Evolutionary conservation across 2,888 invertebrate genomes (phyloP), one percentile per base, ranked within the genome.

Genomic region (Priocnemis perturbator): DNA sequence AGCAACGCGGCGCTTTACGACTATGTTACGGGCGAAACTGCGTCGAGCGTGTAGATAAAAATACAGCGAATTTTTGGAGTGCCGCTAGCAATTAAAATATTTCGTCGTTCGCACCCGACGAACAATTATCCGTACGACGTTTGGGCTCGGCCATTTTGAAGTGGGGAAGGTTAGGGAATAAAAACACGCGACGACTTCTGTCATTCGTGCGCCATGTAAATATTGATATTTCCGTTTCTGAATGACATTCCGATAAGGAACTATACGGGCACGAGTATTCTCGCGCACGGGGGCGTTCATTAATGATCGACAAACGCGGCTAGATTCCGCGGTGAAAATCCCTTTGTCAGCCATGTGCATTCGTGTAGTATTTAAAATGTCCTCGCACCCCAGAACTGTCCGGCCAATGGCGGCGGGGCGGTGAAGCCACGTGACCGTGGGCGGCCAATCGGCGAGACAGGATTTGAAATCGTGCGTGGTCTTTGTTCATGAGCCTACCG

Each of bases 401-500:
- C 53, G 48, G 52, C 92, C 91, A 92, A 92, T 92, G 77, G 84
- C 50, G 72, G 61, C 48, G n/a, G 60, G 74, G 81, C 84, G 81
- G 74, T 64, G 76, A 74, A 81, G 88, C 90, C 92, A 92, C 92
- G 92, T 92, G 92, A 91, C 82, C 70, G 3, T 0, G 3, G 21
- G 14, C 83, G 66, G 71, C 92, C 92, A 92, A 92, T 92, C 87
- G 88, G 67, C 86, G 81, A 76, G 56, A 71, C 74, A 74, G 90
- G 90, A 91, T 92, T 92, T 90, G 88, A 90, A 90, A 89, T 89
- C 87, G 87, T 88, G 87, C 88, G 87, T 88, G 87, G 85, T 87
- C 88, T 88, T 88, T 88, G 88, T 88, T 88, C 88, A 83, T 84
- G 83, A 86, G 85, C 82, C 81, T 77, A 80, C 85, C 85, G 87